A percentile compares a stretch with the other conserved stretches of the same genome.
Conservation (phyloP, 2,888 invertebrate genomes). For the Campaea margaritaria region DNA sequence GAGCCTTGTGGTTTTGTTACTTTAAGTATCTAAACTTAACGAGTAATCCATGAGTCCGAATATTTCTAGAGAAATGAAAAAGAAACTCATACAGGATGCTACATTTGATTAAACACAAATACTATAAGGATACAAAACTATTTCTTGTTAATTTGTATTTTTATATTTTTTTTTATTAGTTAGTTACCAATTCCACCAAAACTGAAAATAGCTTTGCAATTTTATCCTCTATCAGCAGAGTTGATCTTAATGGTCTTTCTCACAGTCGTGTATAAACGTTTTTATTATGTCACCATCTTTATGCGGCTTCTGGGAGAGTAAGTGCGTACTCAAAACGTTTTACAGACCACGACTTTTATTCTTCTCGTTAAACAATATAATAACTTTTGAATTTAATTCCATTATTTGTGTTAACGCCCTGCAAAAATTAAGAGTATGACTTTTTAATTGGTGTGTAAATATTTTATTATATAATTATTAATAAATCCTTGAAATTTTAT, state of each 20-base stretch:
- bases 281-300: constrained; percentile 6
- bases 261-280: constrained; percentile 5
- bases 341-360: not conserved
- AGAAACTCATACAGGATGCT: too few species aligned
- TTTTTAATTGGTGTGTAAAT: not conserved
- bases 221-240: not conserved
- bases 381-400: constrained; percentile 15
- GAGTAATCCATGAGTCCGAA: too few species aligned
- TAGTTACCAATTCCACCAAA: too few species aligned
- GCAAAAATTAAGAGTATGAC: not conserved
- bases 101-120: too few species aligned
- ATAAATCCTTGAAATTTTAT: too few species aligned
- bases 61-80: too few species aligned
- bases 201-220: not conserved
- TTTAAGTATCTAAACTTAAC: too few species aligned
- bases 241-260: not conserved
- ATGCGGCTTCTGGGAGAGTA: constrained; percentile 3
- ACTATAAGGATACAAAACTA: too few species aligned
- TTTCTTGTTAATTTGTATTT: too few species aligned
- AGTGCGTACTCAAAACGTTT: constrained; percentile 4
- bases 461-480: too few species aligned
- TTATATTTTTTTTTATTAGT: too few species aligned
- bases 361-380: constrained; percentile 11
- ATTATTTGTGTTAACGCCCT: constrained; percentile 11
- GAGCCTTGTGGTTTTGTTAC: too few species aligned